phyloP scores from a whole-genome alignment of 2,797 vertebrate species.

The Spheniscus humboldti region DNA sequence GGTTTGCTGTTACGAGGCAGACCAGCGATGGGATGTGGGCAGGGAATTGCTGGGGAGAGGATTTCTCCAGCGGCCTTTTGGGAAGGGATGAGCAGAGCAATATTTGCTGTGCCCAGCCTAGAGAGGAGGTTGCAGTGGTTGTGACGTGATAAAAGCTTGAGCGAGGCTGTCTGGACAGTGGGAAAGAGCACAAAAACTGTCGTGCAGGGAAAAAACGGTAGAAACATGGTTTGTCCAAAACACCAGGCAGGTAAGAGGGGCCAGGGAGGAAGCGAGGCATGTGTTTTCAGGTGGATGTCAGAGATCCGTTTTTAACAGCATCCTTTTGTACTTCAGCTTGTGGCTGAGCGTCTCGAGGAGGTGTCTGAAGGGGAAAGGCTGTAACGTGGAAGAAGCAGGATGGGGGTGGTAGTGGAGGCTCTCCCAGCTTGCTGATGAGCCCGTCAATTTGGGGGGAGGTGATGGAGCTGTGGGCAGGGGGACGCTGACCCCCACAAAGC shows the following conservation, averaged over 20 bases:
- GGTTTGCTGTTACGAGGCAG: background rate
- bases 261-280: rapidly evolving
- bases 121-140: background rate
- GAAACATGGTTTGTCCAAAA: background rate
- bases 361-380: background rate
- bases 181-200: background rate
- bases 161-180: background rate
- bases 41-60: background rate
- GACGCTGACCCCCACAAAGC: background rate
- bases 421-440: background rate
- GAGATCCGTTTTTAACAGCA: background rate
- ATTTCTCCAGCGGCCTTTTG: background rate
- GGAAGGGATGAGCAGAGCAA: background rate
- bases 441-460: rapidly evolving
- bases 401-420: background rate
- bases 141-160: background rate
- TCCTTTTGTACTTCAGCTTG: background rate
- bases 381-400: background rate
- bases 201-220: background rate
- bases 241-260: background rate
- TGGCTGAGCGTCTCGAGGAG: background rate
- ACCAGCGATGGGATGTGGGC: rapidly evolving
- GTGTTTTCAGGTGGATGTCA: rapidly evolving
- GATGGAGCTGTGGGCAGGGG: background rate
- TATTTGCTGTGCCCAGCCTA: background rate